phyloP scores from a whole-genome alignment of 2,888 invertebrate genomes.

The Euclidia mi region DNA sequence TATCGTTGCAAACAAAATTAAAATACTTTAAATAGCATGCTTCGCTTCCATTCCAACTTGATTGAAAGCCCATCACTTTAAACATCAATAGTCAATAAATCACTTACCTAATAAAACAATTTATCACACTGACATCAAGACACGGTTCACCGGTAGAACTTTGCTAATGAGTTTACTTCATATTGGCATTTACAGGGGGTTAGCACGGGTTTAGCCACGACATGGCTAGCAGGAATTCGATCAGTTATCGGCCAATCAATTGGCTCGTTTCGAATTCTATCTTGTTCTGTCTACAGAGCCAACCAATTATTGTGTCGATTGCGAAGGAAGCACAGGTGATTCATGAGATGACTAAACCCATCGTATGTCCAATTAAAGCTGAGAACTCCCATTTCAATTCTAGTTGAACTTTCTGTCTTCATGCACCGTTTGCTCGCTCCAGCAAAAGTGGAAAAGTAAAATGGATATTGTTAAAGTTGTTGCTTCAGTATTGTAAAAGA shows the following conservation, averaged over 20 bases:
- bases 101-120: conserved; percentile 48
- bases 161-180: conserved; percentile 61
- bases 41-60: too few relatives aligned
- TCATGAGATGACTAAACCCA: too few relatives aligned
- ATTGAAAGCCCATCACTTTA: conserved; percentile 15
- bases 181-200: conserved; percentile 52
- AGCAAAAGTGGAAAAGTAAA: too few relatives aligned
- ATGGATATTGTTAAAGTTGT: conserved; percentile 18
- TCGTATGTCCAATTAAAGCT: too few relatives aligned
- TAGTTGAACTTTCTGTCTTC: conserved; percentile 37
- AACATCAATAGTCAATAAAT: conserved; percentile 31
- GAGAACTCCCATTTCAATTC: conserved; percentile 60
- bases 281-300: too few relatives aligned
- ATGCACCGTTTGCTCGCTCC: conserved; percentile 16
- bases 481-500: too few relatives aligned
- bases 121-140: conserved; percentile 32
- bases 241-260: too few relatives aligned
- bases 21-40: conserved; percentile 1
- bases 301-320: too few relatives aligned
- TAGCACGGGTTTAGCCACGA: too few relatives aligned
- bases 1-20: background rate
- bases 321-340: too few relatives aligned
- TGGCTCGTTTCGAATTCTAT: too few relatives aligned
- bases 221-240: too few relatives aligned
- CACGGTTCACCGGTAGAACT: conserved; percentile 48